Evolutionary conservation across 2,888 invertebrate genomes (phyloP).

Genomic region (Brassicogethes aeneus): DNA sequence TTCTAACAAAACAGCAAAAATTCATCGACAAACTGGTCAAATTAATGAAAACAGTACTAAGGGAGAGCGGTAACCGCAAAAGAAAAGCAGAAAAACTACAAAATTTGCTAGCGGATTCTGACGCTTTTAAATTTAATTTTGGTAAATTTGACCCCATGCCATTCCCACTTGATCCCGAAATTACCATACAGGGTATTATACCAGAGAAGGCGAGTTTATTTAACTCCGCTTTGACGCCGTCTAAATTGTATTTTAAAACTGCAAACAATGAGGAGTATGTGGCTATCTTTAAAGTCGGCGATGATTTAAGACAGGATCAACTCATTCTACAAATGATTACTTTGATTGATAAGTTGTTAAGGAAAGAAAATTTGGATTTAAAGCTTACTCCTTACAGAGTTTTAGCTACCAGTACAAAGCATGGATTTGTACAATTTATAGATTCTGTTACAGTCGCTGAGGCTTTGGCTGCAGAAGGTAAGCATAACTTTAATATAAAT

Average conservation of each 20-base stretch:
- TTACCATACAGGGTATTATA: constrained; percentile 74
- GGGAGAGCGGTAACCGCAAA: constrained; percentile 85
- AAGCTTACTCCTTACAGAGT: constrained; percentile 94
- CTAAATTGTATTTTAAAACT: constrained; percentile 79
- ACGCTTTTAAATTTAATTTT: constrained; percentile 78
- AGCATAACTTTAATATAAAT: too few species aligned
- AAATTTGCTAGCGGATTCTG: constrained; percentile 70
- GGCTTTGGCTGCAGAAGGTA: constrained; percentile 73
- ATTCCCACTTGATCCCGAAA: constrained; percentile 88
- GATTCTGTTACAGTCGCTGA: constrained; percentile 91
- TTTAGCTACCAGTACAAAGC: constrained; percentile 89
- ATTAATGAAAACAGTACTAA: constrained; percentile 77
- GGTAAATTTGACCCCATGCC: constrained; percentile 86
- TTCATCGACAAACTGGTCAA: constrained; percentile 88
- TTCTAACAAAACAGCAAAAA: constrained; percentile 75
- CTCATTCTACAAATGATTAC: constrained; percentile 96
- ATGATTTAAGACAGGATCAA: constrained; percentile 96
- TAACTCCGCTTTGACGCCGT: constrained; percentile 95
- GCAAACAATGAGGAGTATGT: constrained; percentile 77
- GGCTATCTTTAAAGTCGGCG: constrained; percentile 96
- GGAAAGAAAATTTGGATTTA: constrained; percentile 91
- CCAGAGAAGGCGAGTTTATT: constrained; percentile 87
- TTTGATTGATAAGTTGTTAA: constrained; percentile 90
- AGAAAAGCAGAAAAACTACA: constrained; percentile 88
- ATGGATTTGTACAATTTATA: constrained; percentile 94